Evolutionary conservation across 2,888 invertebrate species (phyloP), one percentile per base, ranked within the genome.

Genomic region (Philereme transversata): DNA sequence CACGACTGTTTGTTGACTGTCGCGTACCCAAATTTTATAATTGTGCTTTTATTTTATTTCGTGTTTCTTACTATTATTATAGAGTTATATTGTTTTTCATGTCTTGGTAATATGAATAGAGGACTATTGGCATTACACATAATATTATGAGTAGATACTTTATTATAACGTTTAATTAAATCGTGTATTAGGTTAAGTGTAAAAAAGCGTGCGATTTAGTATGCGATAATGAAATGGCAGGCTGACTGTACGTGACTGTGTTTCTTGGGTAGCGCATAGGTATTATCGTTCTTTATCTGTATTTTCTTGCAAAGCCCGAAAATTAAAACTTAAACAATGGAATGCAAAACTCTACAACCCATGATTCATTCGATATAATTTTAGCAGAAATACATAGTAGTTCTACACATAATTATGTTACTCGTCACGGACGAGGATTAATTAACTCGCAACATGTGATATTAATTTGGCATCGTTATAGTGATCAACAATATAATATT

Each of bases 1-100:
- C 65, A 55, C 52, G 58, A 71, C 66, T 74, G 70, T 75, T 76
- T 78, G 72, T 74, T 76, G 71, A 87, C 78, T 72, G 62, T 81
- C 83, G 77, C 65, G 74, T 64, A 68, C 80, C 74, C 63, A 84
- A 86, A 77, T 81, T 70, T 66, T 60, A 43, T 5, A 3, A 3
- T 38, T 3, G 38, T 38, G 38, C 8, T 38, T 22, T 22, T 22
- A 22, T 22, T 1, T 22, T 22, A 22, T 22, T 22, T 22, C 22
- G 22, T 22, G 38, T 38, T 38, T 7, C 38, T 38, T 38, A 10
- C n/a, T 43, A 5, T 43, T 43, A 10, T 43, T 38, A 38, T 38
- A 22, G 22, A 22, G 22, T 22, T 2, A 22, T 22, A 22, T 22
- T 22, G 22, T 22, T 22, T 22, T 22, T 22, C 22, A 22, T 7